These are phyloP conservation scores for Pseudomyrmex pallidus DNA, from an alignment of 1,140 invertebrate genomes.

Conservation along the genomic window DNA sequence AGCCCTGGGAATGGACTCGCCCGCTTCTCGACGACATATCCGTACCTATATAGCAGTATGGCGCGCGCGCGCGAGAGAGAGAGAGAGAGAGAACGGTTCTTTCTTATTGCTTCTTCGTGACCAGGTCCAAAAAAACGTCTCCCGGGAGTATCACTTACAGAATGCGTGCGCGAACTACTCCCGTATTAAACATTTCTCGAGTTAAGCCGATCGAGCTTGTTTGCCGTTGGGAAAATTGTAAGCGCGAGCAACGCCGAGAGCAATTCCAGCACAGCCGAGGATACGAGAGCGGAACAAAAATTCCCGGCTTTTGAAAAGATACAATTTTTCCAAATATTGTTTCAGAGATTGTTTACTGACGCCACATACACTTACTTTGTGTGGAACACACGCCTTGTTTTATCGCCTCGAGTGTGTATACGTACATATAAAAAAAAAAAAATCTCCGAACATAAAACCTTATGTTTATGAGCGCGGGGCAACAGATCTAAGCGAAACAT, in stretches of 20 bases:
- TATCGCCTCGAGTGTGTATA: not conserved
- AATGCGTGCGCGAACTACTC: constrained; percentile 41
- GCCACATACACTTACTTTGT: not conserved
- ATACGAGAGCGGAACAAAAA: no score
- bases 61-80: not conserved
- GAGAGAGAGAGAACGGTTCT: constrained; percentile 28
- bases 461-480: not conserved
- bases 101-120: constrained; percentile 61
- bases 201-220: constrained; percentile 28
- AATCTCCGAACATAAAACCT: constrained; percentile 7
- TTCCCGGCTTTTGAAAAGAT: not conserved
- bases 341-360: no score
- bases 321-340: not conserved
- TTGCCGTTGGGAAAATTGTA: constrained; percentile 10
- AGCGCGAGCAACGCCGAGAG: not conserved
- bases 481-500: not conserved
- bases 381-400: not conserved
- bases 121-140: constrained; percentile 44
- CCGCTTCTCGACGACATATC: constrained; percentile 69
- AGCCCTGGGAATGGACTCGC: constrained; percentile 74
- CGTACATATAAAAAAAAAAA: no score
- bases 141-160: constrained; percentile 38
- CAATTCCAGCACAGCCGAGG: not conserved
- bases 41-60: not conserved
- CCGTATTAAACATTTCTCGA: constrained; percentile 35